Conservation (phyloP, 2,113 vertebrate species). For the Cebus imitator region DNA sequence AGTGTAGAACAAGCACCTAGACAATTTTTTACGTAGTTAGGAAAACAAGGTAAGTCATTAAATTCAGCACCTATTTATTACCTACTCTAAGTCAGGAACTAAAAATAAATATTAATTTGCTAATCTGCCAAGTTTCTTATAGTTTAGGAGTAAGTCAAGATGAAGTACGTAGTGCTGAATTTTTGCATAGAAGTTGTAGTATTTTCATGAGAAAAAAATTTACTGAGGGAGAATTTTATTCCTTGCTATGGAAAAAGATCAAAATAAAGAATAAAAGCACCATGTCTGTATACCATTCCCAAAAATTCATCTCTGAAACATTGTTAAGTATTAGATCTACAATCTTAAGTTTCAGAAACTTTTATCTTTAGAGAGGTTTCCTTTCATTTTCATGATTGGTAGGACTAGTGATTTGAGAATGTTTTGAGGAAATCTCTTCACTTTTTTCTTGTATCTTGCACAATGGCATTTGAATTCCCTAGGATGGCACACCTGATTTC, state of each 20-base stretch:
- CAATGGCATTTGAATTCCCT: neutral
- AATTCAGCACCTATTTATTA: neutral
- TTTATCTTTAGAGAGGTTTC: neutral
- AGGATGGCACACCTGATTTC: no score
- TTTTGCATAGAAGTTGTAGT: neutral
- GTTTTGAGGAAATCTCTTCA: neutral
- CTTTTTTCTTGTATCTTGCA: neutral
- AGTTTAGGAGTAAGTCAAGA: neutral
- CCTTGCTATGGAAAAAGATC: neutral
- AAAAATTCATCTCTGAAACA: neutral
- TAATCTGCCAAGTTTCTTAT: neutral
- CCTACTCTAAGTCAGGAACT: neutral
- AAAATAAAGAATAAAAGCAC: neutral
- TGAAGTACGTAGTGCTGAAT: neutral
- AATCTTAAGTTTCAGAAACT: neutral
- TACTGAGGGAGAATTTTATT: neutral
- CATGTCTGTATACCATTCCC: neutral
- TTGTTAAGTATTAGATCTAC: neutral
- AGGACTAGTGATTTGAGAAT: neutral
- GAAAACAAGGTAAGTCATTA: neutral
- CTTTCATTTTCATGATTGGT: neutral
- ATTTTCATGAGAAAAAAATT: constrained; percentile 14
- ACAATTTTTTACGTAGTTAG: neutral
- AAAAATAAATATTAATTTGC: neutral
- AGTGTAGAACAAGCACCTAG: neutral